These are phyloP conservation scores for Drosophila burlai DNA, from an alignment of 1,140 invertebrate species.

Conservation along the genomic window DNA sequence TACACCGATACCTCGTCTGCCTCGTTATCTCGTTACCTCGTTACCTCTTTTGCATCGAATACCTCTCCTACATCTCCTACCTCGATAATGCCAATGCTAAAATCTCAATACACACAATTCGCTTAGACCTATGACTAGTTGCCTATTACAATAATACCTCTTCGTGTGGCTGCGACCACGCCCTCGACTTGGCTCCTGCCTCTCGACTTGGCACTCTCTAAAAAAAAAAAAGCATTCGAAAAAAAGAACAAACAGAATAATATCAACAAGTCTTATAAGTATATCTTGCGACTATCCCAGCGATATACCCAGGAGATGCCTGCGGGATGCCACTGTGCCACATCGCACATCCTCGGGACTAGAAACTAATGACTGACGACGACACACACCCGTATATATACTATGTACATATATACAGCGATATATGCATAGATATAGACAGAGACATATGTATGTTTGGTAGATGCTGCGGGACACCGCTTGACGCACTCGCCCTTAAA, in stretches of 20 bases:
- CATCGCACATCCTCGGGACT: background rate
- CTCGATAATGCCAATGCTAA: conserved; percentile 65
- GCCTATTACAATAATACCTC: conserved; percentile 58
- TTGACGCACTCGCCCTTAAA: conserved; percentile 75
- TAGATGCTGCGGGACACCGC: conserved; percentile 31
- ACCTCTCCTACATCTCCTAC: background rate
- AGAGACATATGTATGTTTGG: conserved; percentile 40
- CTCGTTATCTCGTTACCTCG: conserved; percentile 4
- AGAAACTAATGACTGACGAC: conserved; percentile 31
- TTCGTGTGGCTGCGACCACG: background rate
- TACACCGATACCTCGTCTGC: background rate
- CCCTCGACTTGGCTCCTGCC: background rate
- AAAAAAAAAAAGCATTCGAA: conserved; percentile 13
- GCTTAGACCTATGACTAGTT: conserved; percentile 74
- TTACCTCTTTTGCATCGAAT: background rate
- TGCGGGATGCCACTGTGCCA: background rate
- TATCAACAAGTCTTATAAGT: conserved; percentile 79
- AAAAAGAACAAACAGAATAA: conserved; percentile 64
- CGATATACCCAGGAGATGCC: background rate
- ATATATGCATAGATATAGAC: conserved; percentile 60
- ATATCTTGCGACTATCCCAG: conserved; percentile 27
- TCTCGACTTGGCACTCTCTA: conserved; percentile 10
- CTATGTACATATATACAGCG: conserved; percentile 67
- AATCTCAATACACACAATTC: conserved; percentile 78
- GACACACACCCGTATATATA: conserved; percentile 51